Percentiles rank a stretch among this genome's conserved stretches.
These are phyloP conservation scores for Dinocampus coccinellae DNA, from an alignment of 2,888 invertebrate genomes.

Conservation along the genomic window DNA sequence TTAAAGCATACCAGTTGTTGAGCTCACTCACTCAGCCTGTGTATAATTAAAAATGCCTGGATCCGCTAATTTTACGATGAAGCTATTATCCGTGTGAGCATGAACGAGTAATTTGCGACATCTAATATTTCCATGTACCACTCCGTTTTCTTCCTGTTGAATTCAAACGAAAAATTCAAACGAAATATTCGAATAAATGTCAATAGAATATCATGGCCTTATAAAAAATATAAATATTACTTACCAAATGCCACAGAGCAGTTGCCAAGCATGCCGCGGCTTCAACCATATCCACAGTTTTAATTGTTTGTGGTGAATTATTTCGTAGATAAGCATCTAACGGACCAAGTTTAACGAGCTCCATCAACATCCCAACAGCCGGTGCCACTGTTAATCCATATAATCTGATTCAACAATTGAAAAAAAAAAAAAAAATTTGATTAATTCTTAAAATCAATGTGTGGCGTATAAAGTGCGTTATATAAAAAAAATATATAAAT, in stretches of 20 bases:
- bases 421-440: no score
- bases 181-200: slow-evolving; percentile 8
- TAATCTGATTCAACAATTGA: slow-evolving; percentile 70
- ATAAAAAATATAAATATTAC: slow-evolving; percentile 41
- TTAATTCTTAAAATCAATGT: no score
- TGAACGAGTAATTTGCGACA: slow-evolving; percentile 87
- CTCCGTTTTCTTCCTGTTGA: slow-evolving; percentile 79
- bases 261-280: slow-evolving; percentile 85
- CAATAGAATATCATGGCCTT: neutral
- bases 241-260: slow-evolving; percentile 88
- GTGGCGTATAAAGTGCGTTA: no score
- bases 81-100: slow-evolving; percentile 76
- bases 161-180: no score
- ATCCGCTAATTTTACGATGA: slow-evolving; percentile 86
- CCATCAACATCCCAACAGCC: slow-evolving; percentile 85
- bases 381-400: slow-evolving; percentile 83
- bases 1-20: neutral
- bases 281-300: slow-evolving; percentile 82
- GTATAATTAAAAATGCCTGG: slow-evolving; percentile 76
- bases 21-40: slow-evolving; percentile 74
- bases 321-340: slow-evolving; percentile 79
- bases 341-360: slow-evolving; percentile 83
- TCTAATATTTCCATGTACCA: slow-evolving; percentile 88
- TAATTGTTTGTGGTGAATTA: slow-evolving; percentile 69
- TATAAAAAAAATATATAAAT: neutral